Conservation (phyloP, 2,113 vertebrate genomes). For the Muscicapa adusta region DNA sequence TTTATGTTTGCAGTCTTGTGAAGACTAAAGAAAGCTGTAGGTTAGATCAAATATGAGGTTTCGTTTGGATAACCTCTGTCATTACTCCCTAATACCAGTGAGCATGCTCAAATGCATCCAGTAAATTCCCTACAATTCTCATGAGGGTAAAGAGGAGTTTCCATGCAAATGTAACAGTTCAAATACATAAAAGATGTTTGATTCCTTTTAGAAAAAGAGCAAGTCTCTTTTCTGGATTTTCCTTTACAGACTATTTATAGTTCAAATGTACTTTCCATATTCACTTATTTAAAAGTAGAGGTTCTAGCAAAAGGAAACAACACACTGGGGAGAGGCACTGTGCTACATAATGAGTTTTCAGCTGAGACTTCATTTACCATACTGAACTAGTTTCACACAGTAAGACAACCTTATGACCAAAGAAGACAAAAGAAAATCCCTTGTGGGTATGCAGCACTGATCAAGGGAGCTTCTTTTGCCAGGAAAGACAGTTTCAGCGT, state of each 20-base stretch:
- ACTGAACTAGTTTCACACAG: neutral
- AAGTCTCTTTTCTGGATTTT: neutral
- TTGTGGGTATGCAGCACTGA: neutral
- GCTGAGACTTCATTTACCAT: neutral
- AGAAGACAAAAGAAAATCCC: constrained; percentile 9
- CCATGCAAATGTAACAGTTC: neutral
- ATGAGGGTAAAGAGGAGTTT: neutral
- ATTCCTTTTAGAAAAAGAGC: neutral
- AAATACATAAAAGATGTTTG: neutral
- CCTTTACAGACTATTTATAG: neutral
- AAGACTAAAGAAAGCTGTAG: neutral
- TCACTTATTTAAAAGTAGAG: neutral
- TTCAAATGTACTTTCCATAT: neutral
- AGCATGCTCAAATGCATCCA: neutral
- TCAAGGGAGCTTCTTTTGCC: constrained; percentile 27
- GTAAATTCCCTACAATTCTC: neutral
- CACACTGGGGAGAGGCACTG: neutral
- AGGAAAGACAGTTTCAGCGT: constrained; percentile 27
- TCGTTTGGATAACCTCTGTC: neutral
- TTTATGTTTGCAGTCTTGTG: neutral
- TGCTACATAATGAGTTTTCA: neutral
- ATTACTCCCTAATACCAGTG: neutral
- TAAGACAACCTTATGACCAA: constrained; percentile 12
- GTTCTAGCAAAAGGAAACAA: neutral
- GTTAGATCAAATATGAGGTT: neutral